A percentile compares a stretch with the other conserved stretches of the same genome.
Evolutionary conservation across 2,113 vertebrate genomes (phyloP).

Genomic region (Abramis brama): DNA sequence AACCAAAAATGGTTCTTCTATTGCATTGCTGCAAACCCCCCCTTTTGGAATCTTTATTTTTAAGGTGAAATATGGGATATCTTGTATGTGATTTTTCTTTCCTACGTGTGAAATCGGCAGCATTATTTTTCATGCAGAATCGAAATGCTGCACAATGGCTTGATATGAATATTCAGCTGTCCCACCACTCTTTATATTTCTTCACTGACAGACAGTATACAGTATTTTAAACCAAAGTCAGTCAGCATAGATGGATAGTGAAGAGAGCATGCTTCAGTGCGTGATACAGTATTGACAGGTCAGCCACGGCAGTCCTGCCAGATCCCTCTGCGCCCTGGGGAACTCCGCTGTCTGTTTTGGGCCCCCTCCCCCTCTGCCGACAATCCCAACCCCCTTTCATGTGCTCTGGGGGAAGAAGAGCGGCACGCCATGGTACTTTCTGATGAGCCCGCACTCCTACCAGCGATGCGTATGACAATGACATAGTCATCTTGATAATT

Average conservation of each 20-base stretch:
- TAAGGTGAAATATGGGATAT: background rate
- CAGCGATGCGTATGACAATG: conserved; percentile 48
- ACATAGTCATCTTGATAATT: conserved; percentile 27
- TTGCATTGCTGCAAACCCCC: too few relatives aligned
- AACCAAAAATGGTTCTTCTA: too few relatives aligned
- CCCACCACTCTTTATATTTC: background rate
- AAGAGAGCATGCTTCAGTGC: conserved; percentile 43
- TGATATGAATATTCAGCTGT: background rate
- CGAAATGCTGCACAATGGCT: background rate
- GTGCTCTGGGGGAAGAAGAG: conserved; percentile 49
- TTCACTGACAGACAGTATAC: background rate
- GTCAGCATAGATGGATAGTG: conserved; percentile 23
- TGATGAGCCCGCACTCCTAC: conserved; percentile 44
- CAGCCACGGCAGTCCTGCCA: conserved; percentile 59
- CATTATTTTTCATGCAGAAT: background rate
- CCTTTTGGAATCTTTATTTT: too few relatives aligned
- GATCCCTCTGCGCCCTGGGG: conserved; percentile 69
- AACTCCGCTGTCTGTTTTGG: conserved; percentile 49
- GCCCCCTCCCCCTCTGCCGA: conserved; percentile 47
- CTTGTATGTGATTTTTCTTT: background rate
- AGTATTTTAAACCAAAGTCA: conserved; percentile 19
- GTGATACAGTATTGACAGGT: conserved; percentile 68
- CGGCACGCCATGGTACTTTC: conserved; percentile 51
- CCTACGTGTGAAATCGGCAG: background rate
- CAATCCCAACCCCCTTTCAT: conserved; percentile 58